Percentiles rank a stretch among this genome's conserved stretches.
phyloP scores from a whole-genome alignment of 2,888 invertebrate genomes.

The Acanthopleura granulata region DNA sequence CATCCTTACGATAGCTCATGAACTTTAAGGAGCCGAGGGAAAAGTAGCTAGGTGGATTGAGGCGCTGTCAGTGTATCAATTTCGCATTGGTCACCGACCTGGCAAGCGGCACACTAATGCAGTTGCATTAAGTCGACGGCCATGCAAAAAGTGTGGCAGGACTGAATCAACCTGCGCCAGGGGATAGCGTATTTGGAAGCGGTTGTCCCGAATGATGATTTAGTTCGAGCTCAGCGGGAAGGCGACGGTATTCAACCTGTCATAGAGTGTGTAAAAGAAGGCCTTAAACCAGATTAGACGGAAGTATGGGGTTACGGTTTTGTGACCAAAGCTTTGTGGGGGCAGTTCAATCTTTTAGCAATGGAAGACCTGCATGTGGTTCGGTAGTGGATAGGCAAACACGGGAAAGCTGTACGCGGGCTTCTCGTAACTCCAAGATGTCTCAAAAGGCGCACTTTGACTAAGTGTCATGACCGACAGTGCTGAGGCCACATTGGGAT shows the following conservation, averaged over 20 bases:
- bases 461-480: background rate
- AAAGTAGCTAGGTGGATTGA: slow-evolving; percentile 27
- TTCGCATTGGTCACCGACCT: background rate
- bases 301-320: background rate
- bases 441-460: background rate
- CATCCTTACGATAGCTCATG: slow-evolving; percentile 26
- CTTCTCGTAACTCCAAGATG: background rate
- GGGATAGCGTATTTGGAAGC: no score
- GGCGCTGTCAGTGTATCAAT: slow-evolving; percentile 16
- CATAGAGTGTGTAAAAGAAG: background rate
- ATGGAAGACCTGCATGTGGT: background rate
- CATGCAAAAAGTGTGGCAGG: no score
- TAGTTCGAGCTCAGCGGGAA: background rate
- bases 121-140: background rate
- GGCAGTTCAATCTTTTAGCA: background rate
- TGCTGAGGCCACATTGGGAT: background rate
- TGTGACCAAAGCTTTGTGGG: background rate
- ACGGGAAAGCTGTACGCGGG: background rate
- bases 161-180: no score
- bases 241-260: background rate
- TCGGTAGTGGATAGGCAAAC: background rate
- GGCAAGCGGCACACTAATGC: background rate
- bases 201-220: background rate
- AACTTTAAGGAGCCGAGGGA: slow-evolving; percentile 28
- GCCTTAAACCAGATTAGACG: background rate